A percentile compares a stretch with the other conserved stretches of the same genome.
Conservation (phyloP, 2,113 vertebrate genomes). For the Gymnobelideus leadbeateri region DNA sequence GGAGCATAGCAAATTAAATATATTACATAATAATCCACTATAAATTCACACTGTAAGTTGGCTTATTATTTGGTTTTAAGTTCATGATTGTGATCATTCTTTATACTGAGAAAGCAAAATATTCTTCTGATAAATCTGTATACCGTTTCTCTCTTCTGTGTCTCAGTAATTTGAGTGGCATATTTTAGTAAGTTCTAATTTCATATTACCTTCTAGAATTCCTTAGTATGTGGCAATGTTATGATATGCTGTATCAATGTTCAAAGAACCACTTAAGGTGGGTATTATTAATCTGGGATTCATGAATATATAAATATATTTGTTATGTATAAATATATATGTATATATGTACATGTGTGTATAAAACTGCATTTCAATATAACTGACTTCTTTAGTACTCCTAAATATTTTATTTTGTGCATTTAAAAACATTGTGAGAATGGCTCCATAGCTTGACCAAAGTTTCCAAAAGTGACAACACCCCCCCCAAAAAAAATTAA, state of each 20-base stretch:
- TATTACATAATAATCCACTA: background rate
- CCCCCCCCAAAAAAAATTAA: background rate
- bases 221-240: conserved; percentile 3
- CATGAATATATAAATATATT: background rate
- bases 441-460: background rate
- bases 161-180: conserved; percentile 61
- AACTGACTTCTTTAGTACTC: background rate
- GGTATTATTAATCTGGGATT: background rate
- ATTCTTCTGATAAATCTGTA: background rate
- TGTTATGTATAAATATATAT: no score
- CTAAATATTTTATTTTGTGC: background rate
- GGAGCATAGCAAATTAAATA: background rate
- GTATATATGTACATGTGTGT: accelerated
- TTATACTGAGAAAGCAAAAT: background rate
- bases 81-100: background rate
- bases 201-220: conserved; percentile 40
- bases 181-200: conserved; percentile 64
- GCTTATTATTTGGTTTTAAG: background rate
- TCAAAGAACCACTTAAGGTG: background rate
- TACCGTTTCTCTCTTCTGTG: conserved; percentile 32
- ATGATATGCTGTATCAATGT: background rate
- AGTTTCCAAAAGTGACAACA: background rate
- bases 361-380: background rate
- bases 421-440: background rate
- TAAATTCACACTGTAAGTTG: background rate